A percentile compares a stretch with the other conserved stretches of the same genome.
Conservation (phyloP, 1,140 invertebrate species). For the Ectropis grisescens region DNA sequence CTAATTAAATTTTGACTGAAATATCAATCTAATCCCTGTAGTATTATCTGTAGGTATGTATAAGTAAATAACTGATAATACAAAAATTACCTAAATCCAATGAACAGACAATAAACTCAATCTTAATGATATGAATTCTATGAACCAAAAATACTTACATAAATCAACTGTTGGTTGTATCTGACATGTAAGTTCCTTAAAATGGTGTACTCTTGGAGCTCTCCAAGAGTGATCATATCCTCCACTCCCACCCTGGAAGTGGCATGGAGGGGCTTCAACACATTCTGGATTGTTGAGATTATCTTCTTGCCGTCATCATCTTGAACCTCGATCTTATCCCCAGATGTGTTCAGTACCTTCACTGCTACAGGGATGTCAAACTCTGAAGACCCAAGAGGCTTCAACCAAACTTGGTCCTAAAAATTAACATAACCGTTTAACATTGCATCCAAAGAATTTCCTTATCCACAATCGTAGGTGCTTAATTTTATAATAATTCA, state of each 20-base stretch:
- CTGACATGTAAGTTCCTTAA: constrained; percentile 92
- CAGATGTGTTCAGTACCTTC: constrained; percentile 82
- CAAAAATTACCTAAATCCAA: too few species aligned
- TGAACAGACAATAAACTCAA: too few species aligned
- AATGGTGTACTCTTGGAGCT: constrained; percentile 94
- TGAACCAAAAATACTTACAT: too few species aligned
- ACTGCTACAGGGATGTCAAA: constrained; percentile 89
- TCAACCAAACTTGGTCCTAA: constrained; percentile 88
- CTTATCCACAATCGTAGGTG: too few species aligned
- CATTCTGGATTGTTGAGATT: constrained; percentile 65
- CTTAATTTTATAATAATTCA: too few species aligned
- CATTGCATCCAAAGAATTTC: neutral
- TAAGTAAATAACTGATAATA: too few species aligned
- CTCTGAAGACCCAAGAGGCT: constrained; percentile 77
- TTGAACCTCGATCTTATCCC: constrained; percentile 80
- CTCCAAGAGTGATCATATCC: constrained; percentile 94
- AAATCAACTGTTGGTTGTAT: constrained; percentile 90
- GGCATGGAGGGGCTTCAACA: constrained; percentile 88
- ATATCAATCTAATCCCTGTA: too few species aligned
- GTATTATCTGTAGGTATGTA: too few species aligned
- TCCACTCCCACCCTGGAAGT: constrained; percentile 89
- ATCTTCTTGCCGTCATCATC: constrained; percentile 84
- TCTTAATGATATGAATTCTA: too few species aligned
- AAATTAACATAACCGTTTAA: too few species aligned
- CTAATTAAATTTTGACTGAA: too few species aligned